Evolutionary conservation across 2,888 invertebrate genomes (phyloP).

Genomic region (Zonitis immaculata): DNA sequence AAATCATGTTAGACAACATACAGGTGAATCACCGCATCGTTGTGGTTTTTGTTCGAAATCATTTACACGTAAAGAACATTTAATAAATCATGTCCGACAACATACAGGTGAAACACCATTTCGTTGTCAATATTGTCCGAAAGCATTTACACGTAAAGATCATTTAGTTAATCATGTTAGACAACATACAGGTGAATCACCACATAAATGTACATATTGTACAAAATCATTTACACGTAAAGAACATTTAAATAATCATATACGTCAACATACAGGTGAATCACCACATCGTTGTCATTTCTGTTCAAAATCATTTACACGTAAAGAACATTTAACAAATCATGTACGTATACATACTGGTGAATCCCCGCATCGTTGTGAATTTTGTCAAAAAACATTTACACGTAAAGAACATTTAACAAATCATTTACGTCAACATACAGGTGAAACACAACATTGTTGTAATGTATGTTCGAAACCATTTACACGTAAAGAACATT

Average conservation of each 20-base stretch:
- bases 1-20: constrained; percentile 74
- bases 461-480: constrained; percentile 72
- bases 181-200: constrained; percentile 66
- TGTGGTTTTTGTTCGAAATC: constrained; percentile 84
- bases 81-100: constrained; percentile 80
- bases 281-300: constrained; percentile 81
- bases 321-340: constrained; percentile 82
- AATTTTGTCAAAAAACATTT: constrained; percentile 66
- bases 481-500: constrained; percentile 69
- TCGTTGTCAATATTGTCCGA: constrained; percentile 79
- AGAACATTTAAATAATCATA: constrained; percentile 80
- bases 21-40: constrained; percentile 78
- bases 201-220: constrained; percentile 72
- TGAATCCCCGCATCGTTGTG: constrained; percentile 66
- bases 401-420: constrained; percentile 68
- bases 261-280: constrained; percentile 83
- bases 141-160: constrained; percentile 80
- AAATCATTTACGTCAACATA: constrained; percentile 67
- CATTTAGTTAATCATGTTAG: constrained; percentile 71
- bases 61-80: constrained; percentile 81
- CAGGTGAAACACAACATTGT: constrained; percentile 66
- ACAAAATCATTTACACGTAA: constrained; percentile 74
- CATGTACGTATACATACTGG: constrained; percentile 67
- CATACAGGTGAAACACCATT: constrained; percentile 72
- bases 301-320: constrained; percentile 79